Conservation (phyloP, 2,797 vertebrate genomes). For the Paratrypauchen microcephalus region DNA sequence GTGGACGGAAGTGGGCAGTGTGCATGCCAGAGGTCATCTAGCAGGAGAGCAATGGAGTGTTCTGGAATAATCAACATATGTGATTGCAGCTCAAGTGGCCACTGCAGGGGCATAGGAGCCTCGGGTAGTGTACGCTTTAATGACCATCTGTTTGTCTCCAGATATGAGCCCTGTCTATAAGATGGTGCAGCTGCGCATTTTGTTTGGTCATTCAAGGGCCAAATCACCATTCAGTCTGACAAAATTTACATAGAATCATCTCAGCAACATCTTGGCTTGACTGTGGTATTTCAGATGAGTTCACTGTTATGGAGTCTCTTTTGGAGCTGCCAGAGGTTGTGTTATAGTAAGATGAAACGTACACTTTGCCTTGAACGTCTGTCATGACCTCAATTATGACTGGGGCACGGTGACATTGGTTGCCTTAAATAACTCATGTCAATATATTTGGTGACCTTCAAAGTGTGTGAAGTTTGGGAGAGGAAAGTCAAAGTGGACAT, state of each 20-base stretch:
- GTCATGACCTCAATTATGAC: not conserved
- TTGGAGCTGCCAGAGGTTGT: not conserved
- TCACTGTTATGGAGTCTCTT: not conserved
- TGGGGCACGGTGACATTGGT: not conserved
- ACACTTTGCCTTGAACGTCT: not conserved
- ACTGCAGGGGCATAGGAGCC: conserved; percentile 46
- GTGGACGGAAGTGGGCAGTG: conserved; percentile 8
- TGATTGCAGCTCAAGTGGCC: conserved; percentile 51
- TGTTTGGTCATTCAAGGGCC: conserved; percentile 13
- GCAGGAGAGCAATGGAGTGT: conserved; percentile 36
- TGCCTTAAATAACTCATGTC: conserved; percentile 7
- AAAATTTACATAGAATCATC: not conserved
- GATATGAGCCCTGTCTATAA: conserved; percentile 28
- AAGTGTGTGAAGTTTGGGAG: not conserved
- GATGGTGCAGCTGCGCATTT: conserved; percentile 32
- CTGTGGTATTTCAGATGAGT: not conserved
- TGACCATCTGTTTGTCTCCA: conserved; percentile 57
- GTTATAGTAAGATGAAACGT: not conserved
- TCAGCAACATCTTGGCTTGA: not conserved
- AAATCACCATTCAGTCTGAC: not conserved
- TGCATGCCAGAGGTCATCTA: conserved; percentile 42
- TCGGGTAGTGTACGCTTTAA: conserved; percentile 35
- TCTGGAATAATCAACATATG: conserved; percentile 64
- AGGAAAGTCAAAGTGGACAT: not conserved
- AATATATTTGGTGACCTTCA: conserved; percentile 6